Base-by-base conservation (phyloP, 2,888 invertebrate genomes). In the Drosophila fulvimacula region DNA sequence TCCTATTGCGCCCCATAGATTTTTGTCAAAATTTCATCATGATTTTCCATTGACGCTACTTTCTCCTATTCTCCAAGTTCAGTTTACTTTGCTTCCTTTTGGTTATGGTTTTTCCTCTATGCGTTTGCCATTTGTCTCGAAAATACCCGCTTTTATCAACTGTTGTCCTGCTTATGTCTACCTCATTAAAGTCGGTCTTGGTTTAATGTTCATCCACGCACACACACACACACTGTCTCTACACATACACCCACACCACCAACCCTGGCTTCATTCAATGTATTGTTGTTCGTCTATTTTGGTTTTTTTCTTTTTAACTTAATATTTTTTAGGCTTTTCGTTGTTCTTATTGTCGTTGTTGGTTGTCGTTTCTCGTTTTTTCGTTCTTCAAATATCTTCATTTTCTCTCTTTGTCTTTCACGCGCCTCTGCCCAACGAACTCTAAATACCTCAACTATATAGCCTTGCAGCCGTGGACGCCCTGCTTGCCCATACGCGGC, bases 381-480 rank as follows among this genome's bases (percentile, higher is more conserved):
- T 79, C 74, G 80, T 89, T 87, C 87, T 81, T 83, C 86, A 84
- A 82, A 82, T 83, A 87, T 88, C 83, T 86, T 86, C 87, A 83
- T 82, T 91, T 85, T 86, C 79, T 91, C 82, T 90, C 85, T 91
- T 83, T 89, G 81, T 88, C 82, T 88, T 82, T 82, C 81, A 77
- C 75, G 73, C 70, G 73, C 70, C 69, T 69, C 64, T 72, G 46
- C 62, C 51, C 51, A 63, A 72, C 69, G 62, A 62, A 76, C 61
- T 62, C 67, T 56, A 60, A 73, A 68, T 34, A 70, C 70, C 57
- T 41, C 67, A 57, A 52, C 65, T 39, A 66, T 89, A 34, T 89
- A 92, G 93, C 92, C 67, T 90, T 93, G 76, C 93, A 93, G 90
- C 93, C 93, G 48, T 93, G 93, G 92, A 93, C 93, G 58, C 93